phyloP scores from a whole-genome alignment of 2,888 invertebrate species.

The Harpalus rubripes region DNA sequence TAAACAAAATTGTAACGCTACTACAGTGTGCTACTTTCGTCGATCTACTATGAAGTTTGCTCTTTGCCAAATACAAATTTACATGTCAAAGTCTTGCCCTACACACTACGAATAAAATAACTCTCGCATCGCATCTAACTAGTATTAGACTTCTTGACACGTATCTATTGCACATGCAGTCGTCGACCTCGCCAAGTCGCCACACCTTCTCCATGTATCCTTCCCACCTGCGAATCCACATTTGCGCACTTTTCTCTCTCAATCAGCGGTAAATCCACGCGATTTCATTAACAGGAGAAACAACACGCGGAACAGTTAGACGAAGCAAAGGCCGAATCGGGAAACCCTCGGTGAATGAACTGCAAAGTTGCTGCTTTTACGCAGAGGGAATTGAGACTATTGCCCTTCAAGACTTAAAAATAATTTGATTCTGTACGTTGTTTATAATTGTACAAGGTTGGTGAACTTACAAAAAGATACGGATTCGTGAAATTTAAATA shows the following conservation, averaged over 20 bases:
- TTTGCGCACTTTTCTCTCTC: neutral
- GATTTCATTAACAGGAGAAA: slow-evolving; percentile 5
- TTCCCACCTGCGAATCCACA: neutral
- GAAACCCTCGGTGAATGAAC: slow-evolving; percentile 36
- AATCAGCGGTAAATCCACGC: slow-evolving; percentile 32
- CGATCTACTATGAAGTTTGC: too few species aligned
- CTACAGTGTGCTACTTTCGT: too few species aligned
- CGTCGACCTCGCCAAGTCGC: slow-evolving; percentile 12
- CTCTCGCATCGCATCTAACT: neutral
- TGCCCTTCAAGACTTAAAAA: slow-evolving; percentile 6
- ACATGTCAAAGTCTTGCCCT: neutral
- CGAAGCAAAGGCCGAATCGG: neutral
- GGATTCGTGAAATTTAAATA: too few species aligned
- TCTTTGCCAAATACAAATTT: neutral
- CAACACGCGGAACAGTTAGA: slow-evolving; percentile 22
- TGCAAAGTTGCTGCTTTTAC: neutral
- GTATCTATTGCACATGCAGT: slow-evolving; percentile 15
- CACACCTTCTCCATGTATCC: slow-evolving; percentile 1
- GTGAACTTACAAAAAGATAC: neutral
- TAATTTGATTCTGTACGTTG: slow-evolving; percentile 10
- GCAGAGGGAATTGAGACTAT: too few species aligned
- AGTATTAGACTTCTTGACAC: neutral
- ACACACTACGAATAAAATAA: neutral
- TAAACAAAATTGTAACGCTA: too few species aligned
- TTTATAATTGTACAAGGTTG: slow-evolving; percentile 8